Evolutionary conservation across 2,113 vertebrate genomes (phyloP).

Genomic region (Australoheros scitulus): DNA sequence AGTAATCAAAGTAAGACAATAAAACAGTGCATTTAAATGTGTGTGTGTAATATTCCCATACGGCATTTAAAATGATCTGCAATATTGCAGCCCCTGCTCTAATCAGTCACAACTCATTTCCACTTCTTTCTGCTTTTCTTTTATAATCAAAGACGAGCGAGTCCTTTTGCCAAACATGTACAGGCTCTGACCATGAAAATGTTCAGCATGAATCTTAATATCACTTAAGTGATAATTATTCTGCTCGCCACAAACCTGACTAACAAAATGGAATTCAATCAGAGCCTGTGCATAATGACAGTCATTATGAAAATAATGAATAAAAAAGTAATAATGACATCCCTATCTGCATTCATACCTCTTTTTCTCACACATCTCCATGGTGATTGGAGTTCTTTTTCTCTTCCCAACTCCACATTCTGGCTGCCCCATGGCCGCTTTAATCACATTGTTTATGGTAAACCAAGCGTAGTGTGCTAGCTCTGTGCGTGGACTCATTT

Average conservation of each 20-base stretch:
- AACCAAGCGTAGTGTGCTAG: conserved; percentile 86
- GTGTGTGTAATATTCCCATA: background rate
- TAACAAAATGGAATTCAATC: conserved; percentile 96
- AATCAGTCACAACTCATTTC: conserved; percentile 18
- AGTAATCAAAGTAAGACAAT: background rate
- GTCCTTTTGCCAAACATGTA: conserved; percentile 81
- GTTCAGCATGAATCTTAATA: conserved; percentile 94
- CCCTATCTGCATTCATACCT: conserved; percentile 92
- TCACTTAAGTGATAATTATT: conserved; percentile 98
- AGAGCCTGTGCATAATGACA: conserved; percentile 94
- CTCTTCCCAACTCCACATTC: conserved; percentile 35
- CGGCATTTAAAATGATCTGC: background rate
- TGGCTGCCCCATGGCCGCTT: conserved; percentile 58
- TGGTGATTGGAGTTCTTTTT: conserved; percentile 65
- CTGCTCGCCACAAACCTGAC: conserved; percentile 93
- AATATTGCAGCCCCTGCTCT: background rate
- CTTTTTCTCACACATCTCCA: conserved; percentile 79
- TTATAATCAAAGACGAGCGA: conserved; percentile 88
- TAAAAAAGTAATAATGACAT: conserved; percentile 87
- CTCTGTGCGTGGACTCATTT: conserved; percentile 91
- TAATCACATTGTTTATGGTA: conserved; percentile 77
- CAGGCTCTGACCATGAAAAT: conserved; percentile 90
- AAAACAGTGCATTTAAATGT: background rate
- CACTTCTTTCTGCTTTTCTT: conserved; percentile 70
- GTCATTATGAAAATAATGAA: conserved; percentile 90